Evolutionary conservation across 2,888 invertebrate species (phyloP).

Genomic region (Eumerus sabulonum): DNA sequence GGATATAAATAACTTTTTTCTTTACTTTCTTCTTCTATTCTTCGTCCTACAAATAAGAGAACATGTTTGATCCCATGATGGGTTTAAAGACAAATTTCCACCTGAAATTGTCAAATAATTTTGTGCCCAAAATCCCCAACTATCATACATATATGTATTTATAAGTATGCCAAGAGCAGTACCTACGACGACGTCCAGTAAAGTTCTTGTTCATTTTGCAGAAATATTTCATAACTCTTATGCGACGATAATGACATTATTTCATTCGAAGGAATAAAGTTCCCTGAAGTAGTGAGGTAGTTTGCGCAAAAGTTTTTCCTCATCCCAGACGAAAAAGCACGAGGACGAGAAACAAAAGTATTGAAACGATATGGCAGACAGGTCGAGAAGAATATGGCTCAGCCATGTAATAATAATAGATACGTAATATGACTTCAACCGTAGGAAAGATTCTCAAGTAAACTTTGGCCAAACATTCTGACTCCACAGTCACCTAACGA

Average conservation of each 20-base stretch:
- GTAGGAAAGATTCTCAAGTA: constrained; percentile 33
- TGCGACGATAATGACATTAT: constrained; percentile 63
- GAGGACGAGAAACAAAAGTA: constrained; percentile 2
- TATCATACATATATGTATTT: no score
- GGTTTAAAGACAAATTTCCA: no score
- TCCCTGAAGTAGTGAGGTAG: constrained; percentile 56
- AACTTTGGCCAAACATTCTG: constrained; percentile 36
- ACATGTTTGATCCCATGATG: no score
- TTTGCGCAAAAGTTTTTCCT: constrained; percentile 51
- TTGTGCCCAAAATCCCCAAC: no score
- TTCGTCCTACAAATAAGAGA: no score
- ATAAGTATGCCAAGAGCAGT: no score
- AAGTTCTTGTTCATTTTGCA: background rate
- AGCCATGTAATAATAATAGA: constrained; percentile 53
- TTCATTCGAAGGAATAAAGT: constrained; percentile 63
- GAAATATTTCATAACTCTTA: constrained; percentile 58
- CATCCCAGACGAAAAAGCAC: constrained; percentile 40
- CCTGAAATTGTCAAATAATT: no score
- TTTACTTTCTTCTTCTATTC: no score
- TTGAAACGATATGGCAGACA: no score
- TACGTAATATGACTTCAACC: constrained; percentile 38
- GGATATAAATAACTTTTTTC: no score
- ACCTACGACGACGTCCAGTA: no score
- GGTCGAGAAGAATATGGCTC: constrained; percentile 33
- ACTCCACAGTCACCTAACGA: constrained; percentile 39